Evolutionary conservation across 64 coral and sea anemone species (phyloP).

Genomic region (Montipora efflorescens): DNA sequence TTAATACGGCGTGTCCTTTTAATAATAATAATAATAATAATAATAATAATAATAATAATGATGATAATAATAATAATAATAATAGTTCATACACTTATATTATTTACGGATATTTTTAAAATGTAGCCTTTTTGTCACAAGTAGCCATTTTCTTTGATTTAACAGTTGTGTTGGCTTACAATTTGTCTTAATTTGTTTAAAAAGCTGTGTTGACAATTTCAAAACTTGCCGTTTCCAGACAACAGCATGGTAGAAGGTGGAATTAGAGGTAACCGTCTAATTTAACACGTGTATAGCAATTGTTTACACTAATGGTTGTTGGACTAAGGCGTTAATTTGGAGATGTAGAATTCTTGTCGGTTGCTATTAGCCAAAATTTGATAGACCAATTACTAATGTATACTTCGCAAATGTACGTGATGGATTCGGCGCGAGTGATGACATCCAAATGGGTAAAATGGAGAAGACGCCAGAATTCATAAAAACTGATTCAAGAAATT

Average conservation of each 20-base stretch:
- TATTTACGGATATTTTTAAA: not conserved
- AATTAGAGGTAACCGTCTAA: slow-evolving; percentile 4
- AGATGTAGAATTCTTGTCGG: slow-evolving; percentile 17
- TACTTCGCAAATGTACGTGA: not conserved
- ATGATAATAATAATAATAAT: too few species aligned
- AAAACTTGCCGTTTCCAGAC: slow-evolving; percentile 27
- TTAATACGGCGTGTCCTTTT: too few species aligned
- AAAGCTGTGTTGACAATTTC: slow-evolving; percentile 27
- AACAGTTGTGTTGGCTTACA: slow-evolving; percentile 7
- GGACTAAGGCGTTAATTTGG: not conserved
- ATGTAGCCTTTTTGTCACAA: not conserved
- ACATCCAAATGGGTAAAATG: too few species aligned
- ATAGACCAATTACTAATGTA: not conserved
- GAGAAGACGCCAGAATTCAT: too few species aligned
- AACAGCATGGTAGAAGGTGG: not conserved
- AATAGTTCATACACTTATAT: too few species aligned
- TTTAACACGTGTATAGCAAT: not conserved
- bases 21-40: too few species aligned
- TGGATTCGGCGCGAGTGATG: not conserved
- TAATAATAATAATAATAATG: too few species aligned
- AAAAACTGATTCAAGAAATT: too few species aligned
- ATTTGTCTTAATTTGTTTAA: slow-evolving; percentile 4
- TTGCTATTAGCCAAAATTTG: not conserved
- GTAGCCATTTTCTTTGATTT: not conserved
- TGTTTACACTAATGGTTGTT: not conserved